phyloP scores from a whole-genome alignment of 2,888 invertebrate genomes.

The Steinernema carpocapsae region DNA sequence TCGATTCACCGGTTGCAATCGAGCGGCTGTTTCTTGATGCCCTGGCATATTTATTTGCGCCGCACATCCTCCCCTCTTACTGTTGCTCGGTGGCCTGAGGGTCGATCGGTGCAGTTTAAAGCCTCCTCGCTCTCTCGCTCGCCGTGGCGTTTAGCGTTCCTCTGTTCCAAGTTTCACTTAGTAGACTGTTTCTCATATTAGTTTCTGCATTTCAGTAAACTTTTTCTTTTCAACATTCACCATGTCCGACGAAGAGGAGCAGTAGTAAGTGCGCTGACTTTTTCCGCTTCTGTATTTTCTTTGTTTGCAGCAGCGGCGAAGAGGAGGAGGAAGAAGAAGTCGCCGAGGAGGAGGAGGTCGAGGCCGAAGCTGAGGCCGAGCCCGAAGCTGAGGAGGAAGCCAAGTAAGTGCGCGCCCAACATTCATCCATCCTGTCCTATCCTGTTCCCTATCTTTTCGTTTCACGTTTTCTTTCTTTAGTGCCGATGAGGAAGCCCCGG shows the following conservation, averaged over 20 bases:
- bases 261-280: constrained; percentile 33
- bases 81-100: constrained; percentile 3
- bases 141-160: too few relatives aligned
- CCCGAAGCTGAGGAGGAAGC: constrained; percentile 44
- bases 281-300: not conserved
- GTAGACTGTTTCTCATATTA: not conserved
- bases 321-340: constrained; percentile 49
- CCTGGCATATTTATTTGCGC: constrained; percentile 24
- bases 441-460: not conserved
- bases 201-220: constrained; percentile 23
- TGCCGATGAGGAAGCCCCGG: constrained; percentile 30
- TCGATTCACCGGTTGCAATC: not conserved
- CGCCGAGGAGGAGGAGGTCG: constrained; percentile 52
- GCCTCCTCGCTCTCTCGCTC: too few relatives aligned
- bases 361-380: constrained; percentile 38
- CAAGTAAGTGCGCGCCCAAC: constrained; percentile 35
- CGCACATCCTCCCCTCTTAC: not conserved
- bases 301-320: constrained; percentile 34
- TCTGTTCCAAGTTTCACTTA: too few relatives aligned
- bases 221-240: not conserved
- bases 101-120: too few relatives aligned
- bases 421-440: constrained; percentile 1
- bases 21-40: constrained; percentile 26
- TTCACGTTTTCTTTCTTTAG: constrained; percentile 35
- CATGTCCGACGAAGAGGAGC: constrained; percentile 46